Evolutionary conservation across 2,888 invertebrate species (phyloP).

Genomic region (Smittia sp.): DNA sequence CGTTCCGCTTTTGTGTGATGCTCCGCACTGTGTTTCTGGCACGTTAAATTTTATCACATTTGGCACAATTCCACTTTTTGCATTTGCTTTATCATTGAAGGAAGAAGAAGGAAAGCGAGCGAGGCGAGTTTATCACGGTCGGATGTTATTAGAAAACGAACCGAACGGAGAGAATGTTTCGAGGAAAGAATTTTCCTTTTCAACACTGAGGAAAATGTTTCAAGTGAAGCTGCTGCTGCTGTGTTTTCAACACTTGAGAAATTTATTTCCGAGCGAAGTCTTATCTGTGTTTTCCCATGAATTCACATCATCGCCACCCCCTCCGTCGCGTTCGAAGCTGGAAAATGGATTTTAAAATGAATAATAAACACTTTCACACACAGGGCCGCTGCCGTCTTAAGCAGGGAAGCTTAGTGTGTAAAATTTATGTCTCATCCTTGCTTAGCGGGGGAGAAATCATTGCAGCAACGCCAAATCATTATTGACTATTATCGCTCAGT

Average conservation of each 20-base stretch:
- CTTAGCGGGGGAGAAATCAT: background rate
- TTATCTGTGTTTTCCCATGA: constrained; percentile 38
- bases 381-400: background rate
- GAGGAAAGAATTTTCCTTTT: background rate
- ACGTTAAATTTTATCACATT: constrained; percentile 36
- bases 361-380: constrained; percentile 22
- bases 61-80: constrained; percentile 32
- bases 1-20: background rate
- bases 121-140: background rate
- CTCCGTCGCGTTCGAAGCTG: background rate
- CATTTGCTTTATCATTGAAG: constrained; percentile 18
- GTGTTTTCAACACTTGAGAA: constrained; percentile 27
- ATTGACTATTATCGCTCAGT: constrained; percentile 29
- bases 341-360: constrained; percentile 21
- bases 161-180: background rate
- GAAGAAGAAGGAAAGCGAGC: background rate
- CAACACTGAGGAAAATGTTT: constrained; percentile 4
- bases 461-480: constrained; percentile 21
- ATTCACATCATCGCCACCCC: constrained; percentile 19
- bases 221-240: background rate
- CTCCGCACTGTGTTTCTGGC: constrained; percentile 14
- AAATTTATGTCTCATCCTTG: constrained; percentile 25
- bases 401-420: background rate
- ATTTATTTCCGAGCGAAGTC: background rate
- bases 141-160: background rate